A percentile compares a stretch with the other conserved stretches of the same genome.
Evolutionary conservation across 1,140 invertebrate species (phyloP).

Genomic region (Anadara kagoshimensis): DNA sequence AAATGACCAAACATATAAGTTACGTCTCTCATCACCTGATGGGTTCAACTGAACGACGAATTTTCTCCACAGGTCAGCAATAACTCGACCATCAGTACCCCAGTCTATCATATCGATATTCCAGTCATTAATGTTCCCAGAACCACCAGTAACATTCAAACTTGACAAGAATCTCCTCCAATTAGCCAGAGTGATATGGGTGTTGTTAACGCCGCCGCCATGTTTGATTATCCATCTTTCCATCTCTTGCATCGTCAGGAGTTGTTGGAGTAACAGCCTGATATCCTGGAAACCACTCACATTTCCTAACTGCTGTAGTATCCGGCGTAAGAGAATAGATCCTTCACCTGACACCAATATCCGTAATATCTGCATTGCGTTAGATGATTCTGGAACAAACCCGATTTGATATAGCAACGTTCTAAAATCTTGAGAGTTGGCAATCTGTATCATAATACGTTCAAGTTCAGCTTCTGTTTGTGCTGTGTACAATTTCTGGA

Average conservation of each 20-base stretch:
- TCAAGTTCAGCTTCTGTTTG: slow-evolving; percentile 33
- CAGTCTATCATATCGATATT: slow-evolving; percentile 9
- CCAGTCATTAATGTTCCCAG: slow-evolving; percentile 2
- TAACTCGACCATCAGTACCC: slow-evolving; percentile 8
- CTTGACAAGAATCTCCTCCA: slow-evolving; percentile 33
- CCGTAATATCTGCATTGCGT: slow-evolving; percentile 36
- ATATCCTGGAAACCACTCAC: slow-evolving; percentile 18
- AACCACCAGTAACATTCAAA: slow-evolving; percentile 14
- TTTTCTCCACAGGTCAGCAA: slow-evolving; percentile 27
- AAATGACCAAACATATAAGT: slow-evolving; percentile 17
- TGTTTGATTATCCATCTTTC: slow-evolving; percentile 28
- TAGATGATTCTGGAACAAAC: slow-evolving; percentile 39
- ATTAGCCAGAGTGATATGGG: slow-evolving; percentile 25
- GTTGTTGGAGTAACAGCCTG: slow-evolving; percentile 10
- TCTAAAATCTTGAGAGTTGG: slow-evolving; percentile 35
- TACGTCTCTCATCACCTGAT: neutral
- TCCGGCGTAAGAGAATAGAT: slow-evolving; percentile 17
- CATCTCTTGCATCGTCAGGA: slow-evolving; percentile 28
- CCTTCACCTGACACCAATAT: slow-evolving; percentile 32
- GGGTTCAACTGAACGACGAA: slow-evolving; percentile 15
- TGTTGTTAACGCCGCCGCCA: slow-evolving; percentile 19
- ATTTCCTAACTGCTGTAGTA: slow-evolving; percentile 29
- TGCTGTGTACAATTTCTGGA: slow-evolving; percentile 21
- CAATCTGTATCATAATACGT: slow-evolving; percentile 31
- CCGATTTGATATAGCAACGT: slow-evolving; percentile 37